Evolutionary conservation across 2,113 vertebrate genomes (phyloP).

Genomic region (Jacana jacana): DNA sequence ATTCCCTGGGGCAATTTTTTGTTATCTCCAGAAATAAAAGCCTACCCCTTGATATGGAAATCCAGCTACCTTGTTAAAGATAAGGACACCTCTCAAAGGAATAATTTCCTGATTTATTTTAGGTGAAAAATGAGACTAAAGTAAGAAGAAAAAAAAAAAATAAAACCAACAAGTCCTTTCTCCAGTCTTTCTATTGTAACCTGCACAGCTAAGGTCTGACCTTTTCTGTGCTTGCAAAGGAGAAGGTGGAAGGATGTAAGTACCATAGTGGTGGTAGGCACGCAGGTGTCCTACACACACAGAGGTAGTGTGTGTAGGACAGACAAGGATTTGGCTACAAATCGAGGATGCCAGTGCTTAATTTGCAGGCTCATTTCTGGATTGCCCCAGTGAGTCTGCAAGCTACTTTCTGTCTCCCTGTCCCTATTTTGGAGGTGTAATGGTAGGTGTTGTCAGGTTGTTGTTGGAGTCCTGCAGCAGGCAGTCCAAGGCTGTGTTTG

Average conservation of each 20-base stretch:
- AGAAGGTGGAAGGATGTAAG: neutral
- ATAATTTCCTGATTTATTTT: neutral
- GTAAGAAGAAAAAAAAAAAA: neutral
- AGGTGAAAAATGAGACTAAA: neutral
- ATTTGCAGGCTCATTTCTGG: neutral
- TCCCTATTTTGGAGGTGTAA: neutral
- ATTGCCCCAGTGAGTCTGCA: neutral
- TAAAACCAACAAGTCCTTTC: neutral
- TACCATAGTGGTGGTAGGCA: neutral
- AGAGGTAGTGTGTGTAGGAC: neutral
- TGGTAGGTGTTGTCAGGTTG: neutral
- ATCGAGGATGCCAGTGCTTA: neutral
- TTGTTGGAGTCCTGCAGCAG: neutral
- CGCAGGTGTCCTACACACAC: neutral
- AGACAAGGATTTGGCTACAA: neutral
- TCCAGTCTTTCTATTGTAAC: neutral
- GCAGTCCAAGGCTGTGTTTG: rapidly evolving
- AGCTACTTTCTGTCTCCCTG: neutral
- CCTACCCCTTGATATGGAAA: neutral
- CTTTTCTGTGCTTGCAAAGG: neutral
- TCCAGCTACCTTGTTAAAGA: neutral
- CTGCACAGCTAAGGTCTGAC: neutral
- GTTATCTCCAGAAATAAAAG: neutral
- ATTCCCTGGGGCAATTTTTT: neutral
- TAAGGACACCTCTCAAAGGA: neutral